phyloP scores from a whole-genome alignment of 2,888 invertebrate genomes.

The Busseola fusca region DNA sequence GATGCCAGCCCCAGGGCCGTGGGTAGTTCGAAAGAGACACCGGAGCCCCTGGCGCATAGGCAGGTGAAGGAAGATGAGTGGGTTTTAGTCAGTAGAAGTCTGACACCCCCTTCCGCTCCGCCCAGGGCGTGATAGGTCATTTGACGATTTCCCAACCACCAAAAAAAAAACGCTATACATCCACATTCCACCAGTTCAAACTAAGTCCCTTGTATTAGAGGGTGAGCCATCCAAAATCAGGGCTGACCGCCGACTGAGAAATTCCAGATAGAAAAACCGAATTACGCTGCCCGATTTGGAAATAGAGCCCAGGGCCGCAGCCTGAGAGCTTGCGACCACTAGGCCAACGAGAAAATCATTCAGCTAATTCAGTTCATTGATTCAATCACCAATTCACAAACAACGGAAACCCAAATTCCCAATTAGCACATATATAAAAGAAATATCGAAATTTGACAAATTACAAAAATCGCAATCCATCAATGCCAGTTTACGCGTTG shows the following conservation, averaged over 20 bases:
- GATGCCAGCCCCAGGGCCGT: too few relatives aligned
- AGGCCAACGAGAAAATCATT: not conserved
- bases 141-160: too few relatives aligned
- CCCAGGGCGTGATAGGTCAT: too few relatives aligned
- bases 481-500: conserved; percentile 75
- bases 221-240: not conserved
- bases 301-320: not conserved
- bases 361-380: not conserved
- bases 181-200: not conserved
- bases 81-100: too few relatives aligned
- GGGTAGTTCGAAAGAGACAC: too few relatives aligned
- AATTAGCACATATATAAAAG: conserved; percentile 54
- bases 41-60: too few relatives aligned
- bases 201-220: not conserved
- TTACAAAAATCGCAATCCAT: conserved; percentile 74
- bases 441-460: conserved; percentile 50
- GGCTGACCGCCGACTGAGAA: not conserved
- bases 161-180: too few relatives aligned
- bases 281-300: not conserved
- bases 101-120: too few relatives aligned
- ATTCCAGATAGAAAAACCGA: not conserved
- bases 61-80: too few relatives aligned
- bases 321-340: not conserved
- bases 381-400: conserved; percentile 1
- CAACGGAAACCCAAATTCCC: conserved; percentile 12